Percentiles rank a stretch among this genome's conserved stretches.
Conservation (phyloP, 2,113 vertebrate genomes). For the Ophiodon elongatus region DNA sequence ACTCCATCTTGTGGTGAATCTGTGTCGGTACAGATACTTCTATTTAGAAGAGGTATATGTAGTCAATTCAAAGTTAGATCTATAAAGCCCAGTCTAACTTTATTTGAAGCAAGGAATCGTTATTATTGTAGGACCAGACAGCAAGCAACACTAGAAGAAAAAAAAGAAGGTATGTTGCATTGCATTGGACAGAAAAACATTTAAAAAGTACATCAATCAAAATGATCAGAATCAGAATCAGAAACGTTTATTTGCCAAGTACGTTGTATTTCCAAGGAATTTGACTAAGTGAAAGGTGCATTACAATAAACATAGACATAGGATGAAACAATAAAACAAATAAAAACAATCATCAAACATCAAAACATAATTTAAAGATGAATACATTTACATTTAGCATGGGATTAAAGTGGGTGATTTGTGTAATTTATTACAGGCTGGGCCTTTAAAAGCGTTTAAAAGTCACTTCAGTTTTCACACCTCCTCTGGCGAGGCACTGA, state of each 20-base stretch:
- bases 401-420: neutral
- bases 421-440: neutral
- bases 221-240: no score
- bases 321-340: no score
- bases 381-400: neutral
- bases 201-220: no score
- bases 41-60: neutral
- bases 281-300: no score
- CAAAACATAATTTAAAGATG: no score
- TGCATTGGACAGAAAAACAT: neutral
- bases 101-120: neutral
- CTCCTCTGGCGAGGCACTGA: neutral
- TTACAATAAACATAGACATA: no score
- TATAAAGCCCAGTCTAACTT: neutral
- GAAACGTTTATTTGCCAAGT: no score
- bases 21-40: constrained; percentile 22
- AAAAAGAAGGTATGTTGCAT: neutral
- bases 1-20: constrained; percentile 66
- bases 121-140: neutral
- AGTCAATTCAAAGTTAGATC: no score
- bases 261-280: no score
- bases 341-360: no score
- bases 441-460: neutral
- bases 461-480: neutral
- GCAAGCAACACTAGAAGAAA: neutral